Base-by-base conservation (phyloP, 2,888 invertebrate genomes). In the Cabera pusaria region DNA sequence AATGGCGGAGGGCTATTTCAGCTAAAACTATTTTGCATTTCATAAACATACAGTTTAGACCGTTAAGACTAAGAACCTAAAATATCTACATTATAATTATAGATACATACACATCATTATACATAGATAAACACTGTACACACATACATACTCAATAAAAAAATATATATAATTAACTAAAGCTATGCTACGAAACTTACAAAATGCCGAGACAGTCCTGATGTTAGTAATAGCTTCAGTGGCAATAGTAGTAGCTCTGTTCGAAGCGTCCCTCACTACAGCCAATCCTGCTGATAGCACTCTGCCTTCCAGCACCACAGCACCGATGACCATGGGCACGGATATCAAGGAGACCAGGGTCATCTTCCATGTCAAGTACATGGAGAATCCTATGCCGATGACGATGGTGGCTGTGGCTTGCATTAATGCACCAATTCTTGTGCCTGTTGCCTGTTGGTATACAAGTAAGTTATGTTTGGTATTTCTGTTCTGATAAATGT, bases 211-310 rank as follows among this genome's bases (percentile, higher is more conserved):
- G 2, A 94, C 92, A 0, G 95, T 95, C 21, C 93, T 87, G 12
- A 95, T 93, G 56, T 94, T 93, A 3, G 91, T 86, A 24, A 95
- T 94, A 0, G 94, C 94, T 55, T 95, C 95, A 0, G 94, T 92
- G 0, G 95, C 95, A 9, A 94, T 92, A 27, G 93, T 93, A 0
- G 93, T 93, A 0, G 94, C 93, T 16, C 78, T 81, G 56, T 94
- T 92, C 8, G 93, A 90, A 0, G 93, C 93, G 28, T 78, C 72
- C 40, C 93, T 90, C 44, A 94, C 93, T 1, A 87, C 75, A 1
- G 89, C 65, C 1, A 91, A 88, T 18, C 92, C 92, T 0, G 90
- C 90, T 5, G 91, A 88, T 63, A 93, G 87, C 36, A 93, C 90
- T 12, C 90, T 58, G 1, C 92, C 90, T 56, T 94, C 94, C 38